Evolutionary conservation across 2,888 invertebrate genomes (phyloP).

Genomic region (Pseudococcus jackbeardsleyi): DNA sequence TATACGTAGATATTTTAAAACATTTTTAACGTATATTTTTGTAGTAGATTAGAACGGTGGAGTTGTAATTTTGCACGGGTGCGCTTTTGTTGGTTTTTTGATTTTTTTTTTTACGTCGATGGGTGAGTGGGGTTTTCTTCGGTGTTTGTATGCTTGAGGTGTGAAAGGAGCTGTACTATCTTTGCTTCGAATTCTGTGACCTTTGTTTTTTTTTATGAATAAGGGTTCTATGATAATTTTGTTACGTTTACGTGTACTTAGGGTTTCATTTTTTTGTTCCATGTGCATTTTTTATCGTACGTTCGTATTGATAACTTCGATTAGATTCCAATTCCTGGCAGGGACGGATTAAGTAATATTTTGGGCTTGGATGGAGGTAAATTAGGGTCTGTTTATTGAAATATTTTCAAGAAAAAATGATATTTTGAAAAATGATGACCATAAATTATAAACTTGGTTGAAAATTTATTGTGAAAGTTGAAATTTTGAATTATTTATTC

Average conservation of each 20-base stretch:
- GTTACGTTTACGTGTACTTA: neutral
- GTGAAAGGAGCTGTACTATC: neutral
- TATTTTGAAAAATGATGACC: no score
- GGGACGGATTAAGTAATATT: no score
- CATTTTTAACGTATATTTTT: neutral
- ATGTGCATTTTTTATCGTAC: no score
- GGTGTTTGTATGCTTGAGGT: neutral
- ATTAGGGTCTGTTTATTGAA: no score
- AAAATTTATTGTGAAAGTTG: no score
- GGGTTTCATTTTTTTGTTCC: neutral
- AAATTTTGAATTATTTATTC: no score
- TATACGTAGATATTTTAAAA: neutral
- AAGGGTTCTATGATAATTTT: neutral
- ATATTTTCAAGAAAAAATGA: no score
- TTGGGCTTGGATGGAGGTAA: no score
- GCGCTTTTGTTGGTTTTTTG: neutral
- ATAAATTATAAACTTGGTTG: no score
- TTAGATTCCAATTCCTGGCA: no score
- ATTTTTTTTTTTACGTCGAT: neutral
- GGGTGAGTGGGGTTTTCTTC: no score
- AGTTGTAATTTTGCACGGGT: neutral
- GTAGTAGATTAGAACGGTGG: neutral
- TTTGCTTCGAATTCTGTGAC: neutral
- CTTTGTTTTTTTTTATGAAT: neutral
- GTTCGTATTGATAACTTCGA: no score